Conservation (phyloP, 1,140 invertebrate genomes). For the Apocrypta bakeri region DNA sequence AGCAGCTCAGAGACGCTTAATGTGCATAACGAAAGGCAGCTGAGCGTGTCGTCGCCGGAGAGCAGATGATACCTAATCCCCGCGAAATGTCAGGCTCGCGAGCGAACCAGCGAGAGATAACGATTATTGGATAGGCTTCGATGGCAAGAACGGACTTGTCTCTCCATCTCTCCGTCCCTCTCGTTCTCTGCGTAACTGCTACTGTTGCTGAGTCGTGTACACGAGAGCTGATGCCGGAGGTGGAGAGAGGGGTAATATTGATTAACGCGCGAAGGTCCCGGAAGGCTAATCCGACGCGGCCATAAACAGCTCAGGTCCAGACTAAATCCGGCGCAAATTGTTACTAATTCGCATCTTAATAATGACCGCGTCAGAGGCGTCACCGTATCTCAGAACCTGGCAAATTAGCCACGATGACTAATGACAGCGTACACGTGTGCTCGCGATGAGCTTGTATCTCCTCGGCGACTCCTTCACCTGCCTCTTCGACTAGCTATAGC, state of each 20-base stretch:
- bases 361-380: conserved; percentile 74
- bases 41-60: neutral
- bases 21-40: neutral
- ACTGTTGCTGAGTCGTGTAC: neutral
- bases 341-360: conserved; percentile 76
- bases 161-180: too few species aligned
- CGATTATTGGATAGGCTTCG: conserved; percentile 41
- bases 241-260: conserved; percentile 67
- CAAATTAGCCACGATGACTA: conserved; percentile 74
- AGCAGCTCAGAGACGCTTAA: neutral
- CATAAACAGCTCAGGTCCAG: conserved; percentile 74
- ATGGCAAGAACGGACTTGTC: conserved; percentile 25
- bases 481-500: conserved; percentile 40
- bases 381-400: conserved; percentile 74
- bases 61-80: neutral
- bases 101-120: neutral
- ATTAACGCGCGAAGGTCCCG: conserved; percentile 68
- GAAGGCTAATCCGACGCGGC: conserved; percentile 70
- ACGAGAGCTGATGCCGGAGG: neutral
- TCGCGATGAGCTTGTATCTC: conserved; percentile 49
- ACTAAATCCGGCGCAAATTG: conserved; percentile 74
- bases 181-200: too few species aligned
- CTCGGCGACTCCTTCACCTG: conserved; percentile 27
- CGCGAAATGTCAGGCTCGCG: neutral
- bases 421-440: conserved; percentile 61